Evolutionary conservation across 2,797 vertebrate species (phyloP), one percentile per base, ranked within the genome.

Genomic region (Decapterus maruadsi): DNA sequence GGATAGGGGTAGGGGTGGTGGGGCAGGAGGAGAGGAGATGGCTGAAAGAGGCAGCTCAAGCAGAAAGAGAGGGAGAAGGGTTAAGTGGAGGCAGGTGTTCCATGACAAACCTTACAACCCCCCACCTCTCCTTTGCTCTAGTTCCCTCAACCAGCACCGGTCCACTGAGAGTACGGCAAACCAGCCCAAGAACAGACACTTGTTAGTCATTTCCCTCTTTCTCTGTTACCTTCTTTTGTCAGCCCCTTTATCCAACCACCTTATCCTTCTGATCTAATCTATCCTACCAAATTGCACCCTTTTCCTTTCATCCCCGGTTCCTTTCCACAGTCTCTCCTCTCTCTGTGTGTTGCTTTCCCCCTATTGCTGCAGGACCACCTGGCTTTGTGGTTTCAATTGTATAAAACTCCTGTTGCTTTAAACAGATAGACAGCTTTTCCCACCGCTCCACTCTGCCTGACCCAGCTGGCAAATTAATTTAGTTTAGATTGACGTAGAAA

Each of bases 1-100:
- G 31, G n/a, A n/a, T 26, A 26, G 26, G 26, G 26, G 26, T 26
- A 26, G 26, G 26, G 26, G 26, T 26, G 76, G 88, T 65, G 76
- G 73, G 50, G 78, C 64, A 88, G 87, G 74, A 89, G 72, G 73
- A 88, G 89, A 87, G 72, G 90, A 92, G 92, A 93, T 81, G 86
- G 75, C 83, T 95, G 93, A 95, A 94, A 95, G 92, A 93, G 88
- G 82, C 89, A 96, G 93, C 93, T 95, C 93, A 95, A 92, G 95
- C 95, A 96, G 94, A 96, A 96, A 96, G 92, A 87, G 89, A 91
- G 88, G 78, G 89, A 92, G 93, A 92, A 91, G 93, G 94, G 93
- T 96, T 95, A 95, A 94, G 91, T 95, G 95, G 92, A 95, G 95
- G 94, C 93, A 95, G 95, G 94, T 94, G 91, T 94, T 94, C 92